A percentile compares a stretch with the other conserved stretches of the same genome.
Evolutionary conservation across 2,113 vertebrate species (phyloP).

Genomic region (Crypturellus undulatus): DNA sequence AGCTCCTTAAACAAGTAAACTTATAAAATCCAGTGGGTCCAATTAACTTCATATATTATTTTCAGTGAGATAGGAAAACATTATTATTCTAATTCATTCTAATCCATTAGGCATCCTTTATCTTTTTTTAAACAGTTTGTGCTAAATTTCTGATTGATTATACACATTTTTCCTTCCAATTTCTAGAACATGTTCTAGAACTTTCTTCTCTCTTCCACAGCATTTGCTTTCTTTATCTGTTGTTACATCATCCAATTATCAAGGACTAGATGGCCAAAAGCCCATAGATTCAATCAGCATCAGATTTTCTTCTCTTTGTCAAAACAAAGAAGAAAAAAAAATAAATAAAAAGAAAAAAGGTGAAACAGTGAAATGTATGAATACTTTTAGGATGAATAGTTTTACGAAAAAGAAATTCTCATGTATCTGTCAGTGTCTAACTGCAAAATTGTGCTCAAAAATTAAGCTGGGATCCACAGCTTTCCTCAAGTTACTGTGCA

Average conservation of each 20-base stretch:
- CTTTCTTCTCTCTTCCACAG: neutral
- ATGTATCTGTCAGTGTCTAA: neutral
- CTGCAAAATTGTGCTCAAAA: neutral
- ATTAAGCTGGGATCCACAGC: neutral
- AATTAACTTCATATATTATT: conserved; percentile 25
- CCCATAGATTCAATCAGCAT: neutral
- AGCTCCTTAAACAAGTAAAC: neutral
- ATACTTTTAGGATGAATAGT: neutral
- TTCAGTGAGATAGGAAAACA: neutral
- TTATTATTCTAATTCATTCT: neutral
- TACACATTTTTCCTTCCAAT: neutral
- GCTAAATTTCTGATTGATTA: neutral
- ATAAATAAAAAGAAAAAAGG: too few species aligned
- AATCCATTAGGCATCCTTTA: neutral
- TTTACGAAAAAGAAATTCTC: neutral
- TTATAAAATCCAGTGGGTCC: neutral
- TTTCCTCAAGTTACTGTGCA: neutral
- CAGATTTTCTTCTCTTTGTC: neutral
- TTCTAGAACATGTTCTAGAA: neutral
- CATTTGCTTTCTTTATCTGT: neutral
- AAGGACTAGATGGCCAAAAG: neutral
- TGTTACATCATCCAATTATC: neutral
- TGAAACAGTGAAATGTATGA: neutral
- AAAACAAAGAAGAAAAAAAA: too few species aligned
- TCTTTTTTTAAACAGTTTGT: neutral